Evolutionary conservation across 2,888 invertebrate genomes (phyloP).

Genomic region (Stramonita haemastoma): DNA sequence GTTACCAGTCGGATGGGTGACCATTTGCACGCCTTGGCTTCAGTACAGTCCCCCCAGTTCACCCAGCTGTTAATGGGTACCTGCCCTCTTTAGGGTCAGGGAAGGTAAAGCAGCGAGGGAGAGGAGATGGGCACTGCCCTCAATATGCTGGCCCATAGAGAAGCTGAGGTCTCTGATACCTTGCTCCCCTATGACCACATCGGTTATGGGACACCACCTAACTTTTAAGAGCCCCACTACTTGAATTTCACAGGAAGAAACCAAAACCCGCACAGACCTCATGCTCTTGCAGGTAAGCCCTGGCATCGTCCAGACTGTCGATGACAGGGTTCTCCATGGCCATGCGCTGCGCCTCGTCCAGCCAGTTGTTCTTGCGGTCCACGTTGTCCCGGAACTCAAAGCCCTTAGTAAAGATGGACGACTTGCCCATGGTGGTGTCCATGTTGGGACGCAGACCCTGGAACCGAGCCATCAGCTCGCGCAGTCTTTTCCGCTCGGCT

Average conservation of each 20-base stretch:
- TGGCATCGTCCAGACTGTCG: constrained; percentile 71
- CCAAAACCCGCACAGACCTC: constrained; percentile 57
- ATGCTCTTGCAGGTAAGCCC: constrained; percentile 70
- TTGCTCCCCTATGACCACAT: no score
- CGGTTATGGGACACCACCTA: no score
- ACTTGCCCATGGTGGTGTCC: constrained; percentile 94
- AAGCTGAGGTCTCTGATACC: no score
- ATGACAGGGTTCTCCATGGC: constrained; percentile 69
- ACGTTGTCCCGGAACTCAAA: constrained; percentile 94
- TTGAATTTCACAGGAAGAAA: neutral
- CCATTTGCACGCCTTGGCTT: no score
- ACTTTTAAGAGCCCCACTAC: no score
- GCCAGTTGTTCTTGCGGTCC: constrained; percentile 85
- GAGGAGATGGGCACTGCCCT: no score
- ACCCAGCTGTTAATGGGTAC: no score
- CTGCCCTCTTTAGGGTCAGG: no score
- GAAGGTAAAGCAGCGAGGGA: no score
- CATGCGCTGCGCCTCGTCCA: constrained; percentile 77
- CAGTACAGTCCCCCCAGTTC: no score
- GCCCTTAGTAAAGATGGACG: constrained; percentile 93
- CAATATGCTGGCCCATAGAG: no score
- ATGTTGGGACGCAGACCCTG: constrained; percentile 88
- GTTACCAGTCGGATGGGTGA: no score
- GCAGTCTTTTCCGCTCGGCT: constrained; percentile 88
- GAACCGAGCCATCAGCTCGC: constrained; percentile 86